These are phyloP conservation scores for Uloborus diversus DNA, from an alignment of 1,140 invertebrate species.

Conservation along the genomic window DNA sequence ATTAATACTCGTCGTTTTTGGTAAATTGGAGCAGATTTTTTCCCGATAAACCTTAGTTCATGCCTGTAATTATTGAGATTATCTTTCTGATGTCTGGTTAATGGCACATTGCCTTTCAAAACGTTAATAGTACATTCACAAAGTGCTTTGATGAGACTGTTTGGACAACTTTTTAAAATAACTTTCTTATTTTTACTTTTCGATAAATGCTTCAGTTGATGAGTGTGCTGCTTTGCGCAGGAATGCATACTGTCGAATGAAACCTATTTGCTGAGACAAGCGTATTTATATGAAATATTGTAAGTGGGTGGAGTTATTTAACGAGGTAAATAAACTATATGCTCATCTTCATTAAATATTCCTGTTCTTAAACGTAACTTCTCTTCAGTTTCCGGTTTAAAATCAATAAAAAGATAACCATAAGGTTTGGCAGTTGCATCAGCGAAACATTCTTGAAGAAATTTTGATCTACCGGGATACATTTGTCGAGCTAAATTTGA, in stretches of 20 bases:
- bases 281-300: background rate
- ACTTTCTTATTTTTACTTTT: background rate
- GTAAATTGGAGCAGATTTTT: background rate
- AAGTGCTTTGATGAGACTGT: background rate
- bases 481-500: background rate
- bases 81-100: background rate
- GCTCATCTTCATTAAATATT: background rate
- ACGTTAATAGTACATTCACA: background rate
- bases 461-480: slow-evolving; percentile 5
- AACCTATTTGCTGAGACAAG: background rate
- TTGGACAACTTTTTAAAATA: background rate
- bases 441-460: background rate
- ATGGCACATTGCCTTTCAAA: background rate
- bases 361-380: background rate
- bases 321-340: background rate
- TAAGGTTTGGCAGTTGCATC: slow-evolving; percentile 2
- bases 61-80: background rate
- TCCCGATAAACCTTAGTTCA: background rate
- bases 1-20: background rate
- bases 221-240: background rate
- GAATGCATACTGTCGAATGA: background rate
- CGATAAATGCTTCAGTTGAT: background rate
- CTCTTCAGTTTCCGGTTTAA: background rate
- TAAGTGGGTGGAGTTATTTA: background rate
- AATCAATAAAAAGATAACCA: slow-evolving; percentile 16